phyloP scores from a whole-genome alignment of 2,888 invertebrate genomes.

The Tineola bisselliella region DNA sequence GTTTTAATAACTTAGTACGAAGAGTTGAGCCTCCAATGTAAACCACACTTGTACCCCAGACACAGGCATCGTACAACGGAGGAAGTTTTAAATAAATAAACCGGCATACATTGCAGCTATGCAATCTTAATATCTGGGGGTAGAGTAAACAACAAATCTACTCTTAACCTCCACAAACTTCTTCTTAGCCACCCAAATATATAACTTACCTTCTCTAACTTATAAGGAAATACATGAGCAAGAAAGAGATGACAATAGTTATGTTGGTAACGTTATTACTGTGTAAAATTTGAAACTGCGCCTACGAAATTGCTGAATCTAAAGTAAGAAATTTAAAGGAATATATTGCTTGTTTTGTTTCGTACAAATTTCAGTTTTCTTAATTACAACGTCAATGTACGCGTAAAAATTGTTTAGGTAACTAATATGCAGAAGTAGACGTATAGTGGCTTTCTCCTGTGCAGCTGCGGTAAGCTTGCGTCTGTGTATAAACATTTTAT shows the following conservation, averaged over 20 bases:
- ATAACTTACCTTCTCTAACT: background rate
- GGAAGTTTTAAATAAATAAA: conserved; percentile 11
- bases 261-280: background rate
- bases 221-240: background rate
- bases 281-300: background rate
- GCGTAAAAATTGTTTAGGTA: too few species aligned
- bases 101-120: background rate
- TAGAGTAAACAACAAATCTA: conserved; percentile 5
- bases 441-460: too few species aligned
- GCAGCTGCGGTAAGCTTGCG: background rate
- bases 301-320: background rate
- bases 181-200: background rate
- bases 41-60: background rate
- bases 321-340: background rate
- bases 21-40: background rate
- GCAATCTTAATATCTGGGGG: conserved; percentile 9
- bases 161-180: background rate
- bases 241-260: background rate
- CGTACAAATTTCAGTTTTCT: background rate
- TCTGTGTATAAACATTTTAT: conserved; percentile 7
- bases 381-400: too few species aligned
- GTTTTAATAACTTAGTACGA: background rate
- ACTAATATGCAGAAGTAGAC: too few species aligned
- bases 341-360: background rate
- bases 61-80: too few species aligned